phyloP scores from a whole-genome alignment of 2,888 invertebrate species.

The Shargacucullia verbasci region DNA sequence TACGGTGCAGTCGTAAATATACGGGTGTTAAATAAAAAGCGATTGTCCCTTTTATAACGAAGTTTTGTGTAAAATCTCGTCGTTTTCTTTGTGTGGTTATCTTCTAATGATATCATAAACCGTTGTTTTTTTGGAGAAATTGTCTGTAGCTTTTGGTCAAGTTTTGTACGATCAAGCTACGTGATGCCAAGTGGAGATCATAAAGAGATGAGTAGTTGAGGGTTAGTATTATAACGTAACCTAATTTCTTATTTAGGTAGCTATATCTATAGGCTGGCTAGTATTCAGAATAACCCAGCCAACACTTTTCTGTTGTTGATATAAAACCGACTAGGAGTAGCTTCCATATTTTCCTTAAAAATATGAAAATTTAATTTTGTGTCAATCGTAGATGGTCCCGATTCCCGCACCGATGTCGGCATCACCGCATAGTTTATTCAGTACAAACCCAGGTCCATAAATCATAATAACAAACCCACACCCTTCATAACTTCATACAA shows the following conservation, averaged over 20 bases:
- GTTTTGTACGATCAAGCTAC: too few species aligned
- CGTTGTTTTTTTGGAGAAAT: slow-evolving; percentile 10
- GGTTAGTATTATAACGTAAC: too few species aligned
- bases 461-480: slow-evolving; percentile 41
- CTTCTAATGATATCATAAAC: slow-evolving; percentile 58
- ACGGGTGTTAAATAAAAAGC: slow-evolving; percentile 59
- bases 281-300: too few species aligned
- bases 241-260: too few species aligned
- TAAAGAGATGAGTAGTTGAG: too few species aligned
- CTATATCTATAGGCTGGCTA: too few species aligned
- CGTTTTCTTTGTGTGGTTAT: slow-evolving; percentile 53
- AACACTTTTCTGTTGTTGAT: too few species aligned
- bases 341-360: too few species aligned
- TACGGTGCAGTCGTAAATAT: slow-evolving; percentile 57
- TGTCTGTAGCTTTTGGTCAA: not conserved
- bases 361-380: too few species aligned
- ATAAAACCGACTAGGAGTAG: too few species aligned
- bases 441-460: slow-evolving; percentile 25
- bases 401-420: slow-evolving; percentile 3
- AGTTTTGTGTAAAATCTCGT: slow-evolving; percentile 47
- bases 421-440: slow-evolving; percentile 29
- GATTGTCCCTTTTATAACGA: slow-evolving; percentile 64
- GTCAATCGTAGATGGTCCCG: not conserved
- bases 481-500: slow-evolving; percentile 46
- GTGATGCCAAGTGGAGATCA: too few species aligned